Evolutionary conservation across 2,888 invertebrate genomes (phyloP), one percentile per base, ranked within the genome.

Genomic region (Ennomos fuscantarius): DNA sequence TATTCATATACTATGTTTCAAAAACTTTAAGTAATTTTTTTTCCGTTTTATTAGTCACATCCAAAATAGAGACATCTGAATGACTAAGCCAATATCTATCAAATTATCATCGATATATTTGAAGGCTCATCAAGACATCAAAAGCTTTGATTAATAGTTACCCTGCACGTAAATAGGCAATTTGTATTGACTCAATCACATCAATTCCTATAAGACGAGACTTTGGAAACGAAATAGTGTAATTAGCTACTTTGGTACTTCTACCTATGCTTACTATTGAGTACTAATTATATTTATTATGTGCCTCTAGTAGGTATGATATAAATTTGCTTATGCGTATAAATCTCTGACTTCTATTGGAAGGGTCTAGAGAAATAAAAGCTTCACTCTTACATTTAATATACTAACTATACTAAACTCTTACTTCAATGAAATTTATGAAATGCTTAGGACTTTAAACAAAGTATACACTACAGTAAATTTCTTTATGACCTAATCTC

Each of bases 101-200:
- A 57, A 57, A 47, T 57, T 42, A 51, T 36, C 15, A 10, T 46
- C 24, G 24, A 6, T 24, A 24, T 37, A 42, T 13, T 45, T 50
- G 45, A 55, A 50, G 41, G 45, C 40, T 57, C 51, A 57, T 51
- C 46, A 47, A 57, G 47, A 57, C 56, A 57, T 57, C 56, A 57
- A 43, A 46, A 51, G 47, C 51, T 57, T 39, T 51, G 56, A 57
- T 46, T 56, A 36, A 57, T 57, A 42, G 56, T 43, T 12, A 12
- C 15, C 8, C 15, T n/a, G 32, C 56, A 57, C 46, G 56, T 51
- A 43, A 57, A 57, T 51, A 47, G 39, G 42, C 46, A 57, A 51
- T 51, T 57, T 51, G 24, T 56, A 47, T 51, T 39, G 56, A 47
- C 51, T 56, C 32, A 56, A 51, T 56, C 46, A 55, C 49, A 45